These are phyloP conservation scores for Cavia aperea DNA, from an alignment of 2,113 vertebrate genomes.

Conservation along the genomic window DNA sequence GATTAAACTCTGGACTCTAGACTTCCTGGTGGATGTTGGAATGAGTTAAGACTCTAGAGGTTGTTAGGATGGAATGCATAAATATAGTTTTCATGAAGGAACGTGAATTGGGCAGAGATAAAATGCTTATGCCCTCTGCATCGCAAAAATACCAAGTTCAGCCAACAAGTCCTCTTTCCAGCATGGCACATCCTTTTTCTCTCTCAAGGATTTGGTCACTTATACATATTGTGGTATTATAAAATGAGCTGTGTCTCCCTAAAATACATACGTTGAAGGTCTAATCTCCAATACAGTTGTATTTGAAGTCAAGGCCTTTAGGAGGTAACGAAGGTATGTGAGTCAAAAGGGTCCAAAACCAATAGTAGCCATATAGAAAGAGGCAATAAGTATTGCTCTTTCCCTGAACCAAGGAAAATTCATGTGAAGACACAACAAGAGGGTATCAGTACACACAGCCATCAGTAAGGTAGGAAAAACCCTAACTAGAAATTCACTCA, in stretches of 20 bases:
- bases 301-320: not conserved
- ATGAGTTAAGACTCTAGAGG: not conserved
- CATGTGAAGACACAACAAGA: not conserved
- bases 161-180: not conserved
- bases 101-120: not conserved
- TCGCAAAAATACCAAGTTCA: not conserved
- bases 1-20: not conserved
- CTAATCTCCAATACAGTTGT: not conserved
- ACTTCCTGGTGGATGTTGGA: not conserved
- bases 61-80: not conserved
- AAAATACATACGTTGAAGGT: not conserved
- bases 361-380: not conserved
- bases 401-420: not conserved
- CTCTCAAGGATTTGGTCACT: not conserved
- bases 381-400: not conserved
- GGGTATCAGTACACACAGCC: not conserved
- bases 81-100: not conserved
- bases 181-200: not conserved
- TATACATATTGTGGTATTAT: not conserved
- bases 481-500: not conserved
- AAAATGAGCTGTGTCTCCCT: not conserved
- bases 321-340: slow-evolving; percentile 2
- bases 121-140: not conserved
- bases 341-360: not conserved
- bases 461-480: not conserved